phyloP scores from a whole-genome alignment of 2,797 vertebrate species.

The Ctenochaetus hawaiiensis region DNA sequence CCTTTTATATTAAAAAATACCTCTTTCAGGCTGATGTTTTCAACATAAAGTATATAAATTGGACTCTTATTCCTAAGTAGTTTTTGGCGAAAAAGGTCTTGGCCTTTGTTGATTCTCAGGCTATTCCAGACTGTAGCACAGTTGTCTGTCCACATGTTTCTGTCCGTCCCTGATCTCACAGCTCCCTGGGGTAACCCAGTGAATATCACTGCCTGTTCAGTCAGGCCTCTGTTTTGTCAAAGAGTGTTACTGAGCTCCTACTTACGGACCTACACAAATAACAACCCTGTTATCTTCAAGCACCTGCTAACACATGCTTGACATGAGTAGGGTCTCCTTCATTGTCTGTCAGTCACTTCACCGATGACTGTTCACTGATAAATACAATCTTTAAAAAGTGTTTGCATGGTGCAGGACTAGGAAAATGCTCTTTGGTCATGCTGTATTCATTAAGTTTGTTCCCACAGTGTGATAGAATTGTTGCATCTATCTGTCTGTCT shows the following conservation, averaged over 20 bases:
- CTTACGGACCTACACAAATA: conserved; percentile 42
- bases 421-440: background rate
- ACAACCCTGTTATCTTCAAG: conserved; percentile 48
- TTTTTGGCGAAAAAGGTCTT: conserved; percentile 16
- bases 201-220: conserved; percentile 56
- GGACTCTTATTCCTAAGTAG: background rate
- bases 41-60: background rate
- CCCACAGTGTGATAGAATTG: background rate
- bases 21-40: background rate
- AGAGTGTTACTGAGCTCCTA: conserved; percentile 50
- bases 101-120: conserved; percentile 22
- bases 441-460: background rate
- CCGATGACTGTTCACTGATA: conserved; percentile 18
- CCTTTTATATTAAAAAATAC: background rate
- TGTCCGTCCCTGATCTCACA: conserved; percentile 56
- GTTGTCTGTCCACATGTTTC: conserved; percentile 66
- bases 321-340: conserved; percentile 25
- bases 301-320: conserved; percentile 53
- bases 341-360: conserved; percentile 20
- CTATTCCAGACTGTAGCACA: conserved; percentile 44
- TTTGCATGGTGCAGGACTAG: background rate
- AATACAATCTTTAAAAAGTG: conserved; percentile 8
- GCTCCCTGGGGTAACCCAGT: conserved; percentile 49
- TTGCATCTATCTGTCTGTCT: too few relatives aligned
- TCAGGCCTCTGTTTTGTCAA: conserved; percentile 44